Base-by-base conservation (phyloP, 2,888 invertebrate genomes). In the Drosophila ezoana region DNA sequence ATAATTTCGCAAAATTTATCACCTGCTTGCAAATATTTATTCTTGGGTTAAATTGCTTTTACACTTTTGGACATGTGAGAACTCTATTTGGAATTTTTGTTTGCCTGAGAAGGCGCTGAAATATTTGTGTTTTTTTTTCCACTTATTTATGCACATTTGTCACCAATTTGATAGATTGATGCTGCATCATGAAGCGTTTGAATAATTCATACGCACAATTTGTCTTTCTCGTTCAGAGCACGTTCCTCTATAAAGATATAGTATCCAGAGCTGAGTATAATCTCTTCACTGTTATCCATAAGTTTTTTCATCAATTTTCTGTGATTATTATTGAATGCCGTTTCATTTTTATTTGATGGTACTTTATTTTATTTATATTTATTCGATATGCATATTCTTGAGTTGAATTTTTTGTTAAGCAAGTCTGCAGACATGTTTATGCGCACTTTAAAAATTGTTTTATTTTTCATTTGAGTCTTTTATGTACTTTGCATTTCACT, bases 401-500 rank as follows among this genome's bases (percentile, higher is more conserved):
- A 13, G 28, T 38, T 23, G 13, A 11, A n/a, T n/a, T 23, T 49
- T 32, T 20, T 10, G 0, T 44, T 48, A 3, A 11, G n/a, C 18
- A 9, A 18, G 18, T 37, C 18, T 52, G 32, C 38, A 11, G 51
- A 57, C 41, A 18, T 48, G 40, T 78, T 56, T 40, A 44, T 57
- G 41, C 10, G 16, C 58, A 44, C 40, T 54, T 52, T 11, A 23
- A 11, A 18, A 38, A 14, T 52, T 33, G 47, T 44, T 54, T 44
- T 61, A 47, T 51, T 18, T 41, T 63, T 49, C 16, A 40, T 44
- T 76, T 72, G 57, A 44, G 37, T 56, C 57, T 57, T 62, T 64
- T 49, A 23, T 20, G 20, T 47, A 48, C 41, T 61, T 64, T 47
- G 14, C 45, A 23, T 51, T 63, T 63, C 83, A 85, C 80, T 87